Percentiles rank a stretch among this genome's conserved stretches.
phyloP scores from a whole-genome alignment of 2,888 invertebrate genomes.

The Morpho achilles region DNA sequence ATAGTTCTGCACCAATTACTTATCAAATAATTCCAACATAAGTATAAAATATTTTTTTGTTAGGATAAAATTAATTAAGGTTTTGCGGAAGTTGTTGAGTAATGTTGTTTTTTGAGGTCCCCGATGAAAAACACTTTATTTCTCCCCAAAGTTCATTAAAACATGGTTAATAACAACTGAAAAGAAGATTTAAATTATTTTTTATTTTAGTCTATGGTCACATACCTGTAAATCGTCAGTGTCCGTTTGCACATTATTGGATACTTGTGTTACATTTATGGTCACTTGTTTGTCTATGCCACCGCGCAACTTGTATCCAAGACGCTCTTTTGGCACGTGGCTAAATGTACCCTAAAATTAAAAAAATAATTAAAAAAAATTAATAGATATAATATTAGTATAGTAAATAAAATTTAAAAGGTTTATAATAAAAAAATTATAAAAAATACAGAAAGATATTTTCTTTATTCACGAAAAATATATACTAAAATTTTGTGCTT shows the following conservation, averaged over 20 bases:
- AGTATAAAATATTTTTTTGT: no score
- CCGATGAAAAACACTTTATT: no score
- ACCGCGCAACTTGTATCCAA: slow-evolving; percentile 90
- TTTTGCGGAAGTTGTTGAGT: no score
- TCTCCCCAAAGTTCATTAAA: no score
- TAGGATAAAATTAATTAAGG: no score
- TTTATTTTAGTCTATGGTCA: no score
- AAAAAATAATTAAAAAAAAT: neutral
- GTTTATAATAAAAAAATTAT: neutral
- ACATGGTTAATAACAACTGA: no score
- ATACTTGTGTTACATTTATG: slow-evolving; percentile 91
- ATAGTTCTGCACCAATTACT: no score
- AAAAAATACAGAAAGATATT: neutral
- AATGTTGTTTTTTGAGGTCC: no score
- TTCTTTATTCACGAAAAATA: neutral
- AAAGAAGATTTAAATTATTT: no score
- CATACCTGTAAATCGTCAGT: slow-evolving; percentile 61
- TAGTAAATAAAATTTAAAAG: neutral
- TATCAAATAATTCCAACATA: no score
- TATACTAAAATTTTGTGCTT: no score
- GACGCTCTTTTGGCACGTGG: slow-evolving; percentile 91
- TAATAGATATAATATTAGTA: neutral
- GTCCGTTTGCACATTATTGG: slow-evolving; percentile 60
- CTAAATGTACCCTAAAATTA: slow-evolving; percentile 83
- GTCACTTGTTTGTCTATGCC: slow-evolving; percentile 94